Evolutionary conservation across 2,113 vertebrate genomes (phyloP).

Genomic region (Menura novaehollandiae): DNA sequence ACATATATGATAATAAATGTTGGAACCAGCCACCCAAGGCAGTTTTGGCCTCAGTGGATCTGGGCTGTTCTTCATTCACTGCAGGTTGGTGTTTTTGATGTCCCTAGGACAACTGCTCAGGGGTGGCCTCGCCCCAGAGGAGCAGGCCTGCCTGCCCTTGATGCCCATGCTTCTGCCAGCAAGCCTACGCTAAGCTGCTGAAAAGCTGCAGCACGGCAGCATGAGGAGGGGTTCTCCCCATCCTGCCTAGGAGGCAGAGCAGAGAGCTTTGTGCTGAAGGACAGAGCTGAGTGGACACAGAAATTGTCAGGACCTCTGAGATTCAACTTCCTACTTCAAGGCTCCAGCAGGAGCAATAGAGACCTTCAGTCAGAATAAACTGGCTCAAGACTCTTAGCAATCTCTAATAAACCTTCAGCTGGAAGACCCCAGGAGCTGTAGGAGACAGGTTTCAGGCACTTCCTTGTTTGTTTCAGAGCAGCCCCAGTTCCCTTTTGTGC

Average conservation of each 20-base stretch:
- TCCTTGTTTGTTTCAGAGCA: background rate
- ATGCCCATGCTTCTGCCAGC: background rate
- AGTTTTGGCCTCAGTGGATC: background rate
- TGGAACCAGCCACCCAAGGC: background rate
- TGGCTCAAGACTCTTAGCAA: background rate
- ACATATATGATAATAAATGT: background rate
- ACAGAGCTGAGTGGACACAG: background rate
- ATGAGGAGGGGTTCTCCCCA: background rate
- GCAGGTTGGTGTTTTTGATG: background rate
- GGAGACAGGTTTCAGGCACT: background rate
- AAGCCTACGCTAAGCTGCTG: rapidly evolving
- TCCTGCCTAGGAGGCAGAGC: background rate
- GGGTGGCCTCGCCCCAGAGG: background rate
- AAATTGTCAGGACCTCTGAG: background rate
- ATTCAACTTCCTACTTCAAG: background rate
- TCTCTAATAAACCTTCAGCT: background rate
- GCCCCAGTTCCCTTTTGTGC: background rate
- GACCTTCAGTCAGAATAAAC: background rate
- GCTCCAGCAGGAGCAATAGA: background rate
- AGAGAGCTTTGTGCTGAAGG: background rate
- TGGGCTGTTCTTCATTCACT: background rate
- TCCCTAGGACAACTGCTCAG: background rate
- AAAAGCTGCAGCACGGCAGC: background rate
- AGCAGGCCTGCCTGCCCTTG: background rate
- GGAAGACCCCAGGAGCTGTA: background rate